Evolutionary conservation across 2,797 vertebrate genomes (phyloP), one percentile per base, ranked within the genome.

Genomic region (Podarcis siculus): DNA sequence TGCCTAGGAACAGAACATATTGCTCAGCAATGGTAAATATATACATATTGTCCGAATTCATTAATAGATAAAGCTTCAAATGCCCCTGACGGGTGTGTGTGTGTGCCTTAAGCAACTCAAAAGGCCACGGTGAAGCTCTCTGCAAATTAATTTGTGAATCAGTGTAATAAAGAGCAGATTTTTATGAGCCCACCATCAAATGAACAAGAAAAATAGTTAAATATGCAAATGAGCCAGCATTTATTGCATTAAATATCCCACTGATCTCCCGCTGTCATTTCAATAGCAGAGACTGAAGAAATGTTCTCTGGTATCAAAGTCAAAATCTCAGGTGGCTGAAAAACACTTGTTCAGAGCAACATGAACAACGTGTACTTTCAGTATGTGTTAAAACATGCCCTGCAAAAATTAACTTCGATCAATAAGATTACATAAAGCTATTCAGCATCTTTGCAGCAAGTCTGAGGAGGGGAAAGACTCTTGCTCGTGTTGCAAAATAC

Each of bases 381-480:
- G 30, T 76, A 85, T 88, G 73, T 90, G 92, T 92, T 91, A 85
- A 89, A 93, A 92, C 89, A 91, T 69, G 88, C 32, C 76, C 85
- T 87, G 82, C 55, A 90, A 3, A 8, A 86, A 88, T 91, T 92
- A 90, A 85, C 75, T 55, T 87, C 87, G 84, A 88, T 61, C 92
- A 91, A 91, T 73, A 93, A 90, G 55, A 79, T 87, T 89, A 81
- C 2, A 83, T 87, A 83, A 58, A 55, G 73, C 77, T 79, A 80
- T 92, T 93, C 19, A 92, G 75, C 83, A 90, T 92, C 86, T 81
- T 82, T 30, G 45, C 66, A 90, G 87, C 39, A 89, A 89, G 61
- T 78, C 12, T 39, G 66, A 45, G 37, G 2, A 3, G 21, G 25
- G 45, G 21, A 39, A 39, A 2, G 30, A 30, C 12, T 93, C 93